These are phyloP conservation scores for Tetragonula carbonaria DNA, from an alignment of 2,888 invertebrate genomes.

Conservation along the genomic window DNA sequence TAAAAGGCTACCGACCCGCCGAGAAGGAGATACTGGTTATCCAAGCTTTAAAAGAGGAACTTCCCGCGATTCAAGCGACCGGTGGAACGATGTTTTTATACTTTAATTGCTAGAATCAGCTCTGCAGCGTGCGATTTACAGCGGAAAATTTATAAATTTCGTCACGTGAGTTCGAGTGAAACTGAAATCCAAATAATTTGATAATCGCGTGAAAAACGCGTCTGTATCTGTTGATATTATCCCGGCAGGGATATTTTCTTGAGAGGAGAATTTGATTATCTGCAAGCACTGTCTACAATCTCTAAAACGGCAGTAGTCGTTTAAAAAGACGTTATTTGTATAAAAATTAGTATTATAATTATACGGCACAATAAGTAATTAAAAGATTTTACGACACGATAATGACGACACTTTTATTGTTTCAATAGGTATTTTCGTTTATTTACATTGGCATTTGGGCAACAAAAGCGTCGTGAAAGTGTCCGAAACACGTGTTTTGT, in stretches of 20 bases:
- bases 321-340: no score
- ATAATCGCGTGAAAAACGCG: slow-evolving; percentile 2
- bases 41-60: slow-evolving; percentile 80
- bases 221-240: no score
- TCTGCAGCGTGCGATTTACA: slow-evolving; percentile 32
- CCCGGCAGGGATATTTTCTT: no score
- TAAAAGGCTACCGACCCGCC: slow-evolving; percentile 62
- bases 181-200: background rate
- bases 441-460: no score
- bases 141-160: slow-evolving; percentile 28
- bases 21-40: slow-evolving; percentile 75
- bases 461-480: no score
- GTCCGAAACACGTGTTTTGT: background rate
- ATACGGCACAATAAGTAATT: background rate
- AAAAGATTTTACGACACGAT: no score
- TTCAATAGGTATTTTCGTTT: no score
- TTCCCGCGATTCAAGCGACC: slow-evolving; percentile 78
- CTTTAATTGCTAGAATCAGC: slow-evolving; percentile 68
- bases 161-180: background rate
- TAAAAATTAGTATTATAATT: background rate
- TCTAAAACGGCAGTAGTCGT: no score
- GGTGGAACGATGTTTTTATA: slow-evolving; percentile 81
- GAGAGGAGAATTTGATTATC: no score
- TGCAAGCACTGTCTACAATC: no score
- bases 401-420: no score